Percentiles rank a stretch among this genome's conserved stretches.
Conservation (phyloP, 2,888 invertebrate species). For the Teleogryllus oceanicus region DNA sequence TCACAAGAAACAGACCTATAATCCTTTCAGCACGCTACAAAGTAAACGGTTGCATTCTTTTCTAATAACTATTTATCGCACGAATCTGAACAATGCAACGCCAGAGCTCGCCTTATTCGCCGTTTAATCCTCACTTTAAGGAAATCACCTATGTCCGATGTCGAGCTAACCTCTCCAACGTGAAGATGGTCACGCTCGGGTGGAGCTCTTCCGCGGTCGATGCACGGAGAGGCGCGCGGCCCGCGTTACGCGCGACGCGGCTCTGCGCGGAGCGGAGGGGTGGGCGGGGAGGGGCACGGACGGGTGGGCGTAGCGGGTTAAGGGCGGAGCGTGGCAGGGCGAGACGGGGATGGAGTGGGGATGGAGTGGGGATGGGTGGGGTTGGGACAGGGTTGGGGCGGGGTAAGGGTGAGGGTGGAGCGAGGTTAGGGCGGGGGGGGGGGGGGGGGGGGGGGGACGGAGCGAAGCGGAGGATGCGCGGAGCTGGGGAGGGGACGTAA, state of each 20-base stretch:
- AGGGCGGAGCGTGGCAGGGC: no score
- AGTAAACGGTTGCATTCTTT: constrained; percentile 9
- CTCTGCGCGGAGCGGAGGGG: not conserved
- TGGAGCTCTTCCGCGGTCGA: constrained; percentile 6
- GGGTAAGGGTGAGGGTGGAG: no score
- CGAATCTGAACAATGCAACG: constrained; percentile 18
- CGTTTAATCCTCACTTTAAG: constrained; percentile 18
- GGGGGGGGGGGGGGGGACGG: fast-evolving
- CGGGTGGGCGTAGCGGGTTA: no score
- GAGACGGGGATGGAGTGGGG: no score
- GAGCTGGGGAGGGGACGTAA: no score
- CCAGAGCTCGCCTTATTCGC: not conserved
- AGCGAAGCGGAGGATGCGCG: no score
- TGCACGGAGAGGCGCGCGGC: not conserved
- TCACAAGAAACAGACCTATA: not conserved
- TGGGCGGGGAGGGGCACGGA: not conserved
- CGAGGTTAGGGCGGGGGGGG: no score
- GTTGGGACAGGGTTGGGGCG: no score
- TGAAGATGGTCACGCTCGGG: constrained; percentile 6
- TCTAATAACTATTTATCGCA: not conserved
- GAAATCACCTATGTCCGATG: constrained; percentile 18
- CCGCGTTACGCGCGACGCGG: not conserved
- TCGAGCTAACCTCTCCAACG: constrained; percentile 10
- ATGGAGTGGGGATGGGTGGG: no score
- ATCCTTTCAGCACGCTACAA: not conserved